A percentile compares a stretch with the other conserved stretches of the same genome.
Evolutionary conservation across 2,888 invertebrate genomes (phyloP).

Genomic region (Mayetiola destructor): DNA sequence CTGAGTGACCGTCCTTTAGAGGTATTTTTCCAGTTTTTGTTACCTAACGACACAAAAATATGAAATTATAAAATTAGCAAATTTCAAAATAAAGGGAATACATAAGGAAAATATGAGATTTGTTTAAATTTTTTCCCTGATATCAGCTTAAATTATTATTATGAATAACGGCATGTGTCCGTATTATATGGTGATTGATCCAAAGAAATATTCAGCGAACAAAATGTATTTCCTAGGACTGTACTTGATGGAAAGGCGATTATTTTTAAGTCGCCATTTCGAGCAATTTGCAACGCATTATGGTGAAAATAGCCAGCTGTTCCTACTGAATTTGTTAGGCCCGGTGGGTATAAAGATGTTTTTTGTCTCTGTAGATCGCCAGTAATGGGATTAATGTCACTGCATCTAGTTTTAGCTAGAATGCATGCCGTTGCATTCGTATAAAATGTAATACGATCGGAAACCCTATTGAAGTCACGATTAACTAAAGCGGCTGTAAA

Average conservation of each 20-base stretch:
- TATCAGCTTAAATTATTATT: neutral
- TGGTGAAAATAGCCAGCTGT: slow-evolving; percentile 22
- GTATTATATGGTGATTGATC: slow-evolving; percentile 34
- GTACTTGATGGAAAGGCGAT: slow-evolving; percentile 40
- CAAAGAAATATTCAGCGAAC: slow-evolving; percentile 38
- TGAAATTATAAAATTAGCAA: too few relatives aligned
- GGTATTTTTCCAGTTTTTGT: too few relatives aligned
- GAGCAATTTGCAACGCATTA: slow-evolving; percentile 43
- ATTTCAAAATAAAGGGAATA: too few relatives aligned
- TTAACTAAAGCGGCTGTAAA: slow-evolving; percentile 21
- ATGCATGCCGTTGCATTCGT: slow-evolving; percentile 52
- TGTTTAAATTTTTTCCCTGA: too few relatives aligned
- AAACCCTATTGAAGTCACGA: slow-evolving; percentile 20
- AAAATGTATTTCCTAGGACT: slow-evolving; percentile 40
- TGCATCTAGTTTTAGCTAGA: slow-evolving; percentile 46
- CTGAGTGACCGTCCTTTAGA: too few relatives aligned
- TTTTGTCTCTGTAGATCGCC: slow-evolving; percentile 44
- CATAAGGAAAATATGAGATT: too few relatives aligned
- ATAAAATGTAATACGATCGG: slow-evolving; percentile 32
- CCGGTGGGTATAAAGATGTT: neutral
- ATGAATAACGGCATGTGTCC: neutral
- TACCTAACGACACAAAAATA: too few relatives aligned
- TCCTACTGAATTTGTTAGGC: neutral
- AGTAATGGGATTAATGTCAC: slow-evolving; percentile 47
- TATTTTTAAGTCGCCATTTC: slow-evolving; percentile 40